Evolutionary conservation across 2,888 invertebrate genomes (phyloP).

Genomic region (Andricus quercusramuli): DNA sequence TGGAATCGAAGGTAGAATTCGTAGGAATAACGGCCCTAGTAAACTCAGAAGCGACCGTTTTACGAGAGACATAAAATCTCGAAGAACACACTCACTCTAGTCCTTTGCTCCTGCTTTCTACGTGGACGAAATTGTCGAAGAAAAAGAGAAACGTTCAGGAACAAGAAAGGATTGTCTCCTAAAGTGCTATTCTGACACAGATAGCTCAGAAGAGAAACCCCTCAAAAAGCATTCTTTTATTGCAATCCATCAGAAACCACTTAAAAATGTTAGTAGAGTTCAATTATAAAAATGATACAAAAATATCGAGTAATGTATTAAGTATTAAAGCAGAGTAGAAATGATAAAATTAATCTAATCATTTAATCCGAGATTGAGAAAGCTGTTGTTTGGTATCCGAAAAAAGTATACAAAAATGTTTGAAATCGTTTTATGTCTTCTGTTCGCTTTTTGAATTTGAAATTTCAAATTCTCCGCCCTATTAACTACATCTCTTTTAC

Average conservation of each 20-base stretch:
- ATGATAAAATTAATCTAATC: no score
- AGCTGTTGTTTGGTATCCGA: no score
- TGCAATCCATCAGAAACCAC: no score
- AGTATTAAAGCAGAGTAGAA: no score
- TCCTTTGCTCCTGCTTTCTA: constrained; percentile 40
- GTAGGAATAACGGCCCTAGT: not conserved
- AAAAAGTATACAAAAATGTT: no score
- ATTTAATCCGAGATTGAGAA: no score
- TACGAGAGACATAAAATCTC: constrained; percentile 60
- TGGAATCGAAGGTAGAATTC: constrained; percentile 6
- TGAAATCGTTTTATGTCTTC: no score
- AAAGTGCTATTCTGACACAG: constrained; percentile 36
- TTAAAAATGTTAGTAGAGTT: no score
- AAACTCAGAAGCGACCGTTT: constrained; percentile 47
- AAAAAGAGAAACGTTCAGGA: constrained; percentile 6
- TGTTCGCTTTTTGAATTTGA: no score
- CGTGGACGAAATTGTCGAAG: constrained; percentile 45
- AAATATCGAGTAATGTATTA: no score
- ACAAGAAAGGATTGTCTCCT: constrained; percentile 40
- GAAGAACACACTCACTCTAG: constrained; percentile 28
- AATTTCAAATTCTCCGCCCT: no score
- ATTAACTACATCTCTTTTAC: not conserved
- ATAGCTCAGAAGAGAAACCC: constrained; percentile 15
- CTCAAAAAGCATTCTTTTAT: not conserved
- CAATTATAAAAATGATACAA: no score